Percentiles rank a stretch among this genome's conserved stretches.
Conservation (phyloP, 1,140 invertebrate species). For the Drosophila sucinea region DNA sequence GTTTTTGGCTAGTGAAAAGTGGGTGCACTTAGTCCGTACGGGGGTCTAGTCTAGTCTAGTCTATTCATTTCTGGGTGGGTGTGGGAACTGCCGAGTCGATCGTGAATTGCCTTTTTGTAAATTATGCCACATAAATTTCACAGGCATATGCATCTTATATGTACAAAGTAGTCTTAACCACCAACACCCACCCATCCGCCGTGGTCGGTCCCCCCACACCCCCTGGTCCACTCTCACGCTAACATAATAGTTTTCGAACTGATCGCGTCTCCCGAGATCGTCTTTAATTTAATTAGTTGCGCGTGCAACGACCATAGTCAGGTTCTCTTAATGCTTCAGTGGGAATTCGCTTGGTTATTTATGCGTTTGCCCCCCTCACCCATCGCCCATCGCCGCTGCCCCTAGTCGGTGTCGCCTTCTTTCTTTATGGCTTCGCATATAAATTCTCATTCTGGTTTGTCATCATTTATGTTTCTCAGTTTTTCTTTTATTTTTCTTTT, state of each 20-base stretch:
- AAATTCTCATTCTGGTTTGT: constrained; percentile 73
- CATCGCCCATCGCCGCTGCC: neutral
- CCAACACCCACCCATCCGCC: constrained; percentile 24
- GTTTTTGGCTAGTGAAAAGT: constrained; percentile 49
- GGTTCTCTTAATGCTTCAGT: constrained; percentile 64
- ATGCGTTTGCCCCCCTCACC: constrained; percentile 37
- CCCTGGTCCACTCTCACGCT: neutral
- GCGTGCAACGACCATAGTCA: constrained; percentile 61
- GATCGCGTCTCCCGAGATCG: constrained; percentile 43
- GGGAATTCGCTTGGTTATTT: constrained; percentile 62
- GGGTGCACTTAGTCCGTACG: constrained; percentile 46
- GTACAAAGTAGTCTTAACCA: constrained; percentile 52
- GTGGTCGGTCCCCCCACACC: too few relatives aligned
- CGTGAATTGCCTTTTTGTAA: constrained; percentile 33
- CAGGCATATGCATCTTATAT: neutral
- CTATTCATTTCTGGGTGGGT: constrained; percentile 48
- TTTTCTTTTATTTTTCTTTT: constrained; percentile 25
- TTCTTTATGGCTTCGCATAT: constrained; percentile 80
- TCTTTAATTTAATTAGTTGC: constrained; percentile 78
- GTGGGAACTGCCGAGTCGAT: constrained; percentile 57
- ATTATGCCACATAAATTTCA: constrained; percentile 74
- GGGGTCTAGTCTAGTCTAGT: constrained; percentile 33
- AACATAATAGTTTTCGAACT: constrained; percentile 39
- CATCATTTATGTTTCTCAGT: constrained; percentile 59
- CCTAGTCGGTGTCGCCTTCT: constrained; percentile 49